Base-by-base conservation (phyloP, 2,888 invertebrate genomes). In the Ochropleura leucogaster region DNA sequence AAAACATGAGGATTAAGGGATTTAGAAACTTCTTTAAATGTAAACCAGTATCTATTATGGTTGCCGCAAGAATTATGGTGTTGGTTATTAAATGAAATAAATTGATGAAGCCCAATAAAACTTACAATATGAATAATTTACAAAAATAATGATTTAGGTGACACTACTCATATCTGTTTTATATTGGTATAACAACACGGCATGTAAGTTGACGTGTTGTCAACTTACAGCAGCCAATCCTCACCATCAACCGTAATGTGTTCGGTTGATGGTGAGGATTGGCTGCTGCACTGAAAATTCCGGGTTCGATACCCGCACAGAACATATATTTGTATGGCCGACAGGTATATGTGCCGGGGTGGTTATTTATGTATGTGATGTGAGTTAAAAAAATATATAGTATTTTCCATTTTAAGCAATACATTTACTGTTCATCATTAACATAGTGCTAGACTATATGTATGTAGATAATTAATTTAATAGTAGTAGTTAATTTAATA, bases 21-120 rank as follows among this genome's bases (percentile, higher is more conserved):
- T 68, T 82, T 66, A 81, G 1, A 18, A 57, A 51, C 46, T 64
- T 47, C 64, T 64, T 47, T 51, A n/a, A 47, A 63, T 51, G 30
- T 81, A 20, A 59, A 67, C 57, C 53, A 44, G 9, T 60, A 20
- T 57, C 10, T 68, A 16, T 30, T 47, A 7, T 49, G 18, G 20
- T 10, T 40, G 9, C 74, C 18, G 74, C 30, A 30, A 30, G 3
- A 44, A 20, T 7, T 44, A 5, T 42, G 42, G 7, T 53, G 14
- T 16, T 16, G 14, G n/a, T 14, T 42, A 0, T 3, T 42, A n/a
- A 62, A 42, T 60, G 42, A 20, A 10, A 53, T 20, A 55, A 20
- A 5, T 10, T 55, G 0, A 20, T n/a, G 53, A 55, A 4, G 1
- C n/a, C n/a, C 9, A 53, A 9, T 4, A n/a, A 53, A 53, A n/a